Percentiles rank a stretch among this genome's conserved stretches.
Evolutionary conservation across 2,888 invertebrate genomes (phyloP).

Genomic region (Eretmocerus hayati): DNA sequence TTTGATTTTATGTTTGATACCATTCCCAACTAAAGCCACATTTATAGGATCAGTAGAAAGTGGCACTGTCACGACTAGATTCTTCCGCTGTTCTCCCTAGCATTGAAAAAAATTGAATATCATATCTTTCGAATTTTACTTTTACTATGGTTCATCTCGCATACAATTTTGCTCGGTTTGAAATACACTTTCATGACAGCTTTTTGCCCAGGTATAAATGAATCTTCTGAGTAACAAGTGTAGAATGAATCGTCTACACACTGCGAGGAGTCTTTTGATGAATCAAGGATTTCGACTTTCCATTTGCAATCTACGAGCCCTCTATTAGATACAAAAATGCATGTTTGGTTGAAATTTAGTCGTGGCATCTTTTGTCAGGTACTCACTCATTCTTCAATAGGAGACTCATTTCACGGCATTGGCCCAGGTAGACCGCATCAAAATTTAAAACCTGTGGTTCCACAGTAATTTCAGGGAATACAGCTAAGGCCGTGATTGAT

Average conservation of each 20-base stretch:
- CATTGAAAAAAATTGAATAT: background rate
- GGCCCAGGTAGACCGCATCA: slow-evolving; percentile 54
- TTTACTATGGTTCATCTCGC: background rate
- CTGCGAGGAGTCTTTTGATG: slow-evolving; percentile 20
- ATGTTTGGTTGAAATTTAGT: background rate
- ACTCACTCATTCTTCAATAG: slow-evolving; percentile 53
- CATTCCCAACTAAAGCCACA: slow-evolving; percentile 6
- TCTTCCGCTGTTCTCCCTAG: slow-evolving; percentile 9
- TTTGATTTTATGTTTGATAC: slow-evolving; percentile 7
- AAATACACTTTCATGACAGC: slow-evolving; percentile 54
- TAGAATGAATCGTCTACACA: slow-evolving; percentile 26
- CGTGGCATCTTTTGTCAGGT: background rate
- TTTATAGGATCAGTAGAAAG: slow-evolving; percentile 3
- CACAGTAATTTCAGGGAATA: slow-evolving; percentile 52
- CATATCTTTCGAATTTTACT: background rate
- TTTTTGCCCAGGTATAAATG: slow-evolving; percentile 49
- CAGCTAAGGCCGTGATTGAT: slow-evolving; percentile 52
- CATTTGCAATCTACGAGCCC: slow-evolving; percentile 55
- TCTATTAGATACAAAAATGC: slow-evolving; percentile 37
- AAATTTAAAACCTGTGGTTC: slow-evolving; percentile 50
- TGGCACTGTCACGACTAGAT: slow-evolving; percentile 2
- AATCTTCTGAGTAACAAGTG: slow-evolving; percentile 38
- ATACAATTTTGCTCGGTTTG: slow-evolving; percentile 50
- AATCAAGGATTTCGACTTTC: slow-evolving; percentile 40
- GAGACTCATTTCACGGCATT: slow-evolving; percentile 52